These are phyloP conservation scores for Patella caerulea DNA, from an alignment of 2,888 invertebrate genomes.

Conservation along the genomic window DNA sequence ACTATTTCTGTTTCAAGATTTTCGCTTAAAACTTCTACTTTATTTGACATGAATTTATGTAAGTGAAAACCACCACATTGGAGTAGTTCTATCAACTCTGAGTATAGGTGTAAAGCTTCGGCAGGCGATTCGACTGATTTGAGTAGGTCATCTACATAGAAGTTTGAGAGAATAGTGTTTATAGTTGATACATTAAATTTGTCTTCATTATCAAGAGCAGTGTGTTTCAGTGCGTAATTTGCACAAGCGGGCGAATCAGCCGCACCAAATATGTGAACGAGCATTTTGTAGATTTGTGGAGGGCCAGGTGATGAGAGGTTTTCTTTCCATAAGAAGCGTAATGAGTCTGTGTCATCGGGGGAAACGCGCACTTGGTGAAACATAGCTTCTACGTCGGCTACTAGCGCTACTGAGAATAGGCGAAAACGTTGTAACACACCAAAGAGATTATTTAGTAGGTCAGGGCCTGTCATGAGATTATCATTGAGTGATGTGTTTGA, in stretches of 20 bases:
- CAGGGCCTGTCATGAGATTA: not conserved
- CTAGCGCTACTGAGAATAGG: conserved; percentile 16
- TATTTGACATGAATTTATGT: conserved; percentile 9
- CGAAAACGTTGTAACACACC: conserved; percentile 22
- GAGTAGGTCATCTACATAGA: conserved; percentile 21
- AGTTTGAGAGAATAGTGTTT: conserved; percentile 4
- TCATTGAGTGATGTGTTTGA: conserved; percentile 12
- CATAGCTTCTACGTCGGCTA: conserved; percentile 24
- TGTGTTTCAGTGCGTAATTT: conserved; percentile 14
- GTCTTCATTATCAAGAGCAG: conserved; percentile 4
- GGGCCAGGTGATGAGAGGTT: not conserved
- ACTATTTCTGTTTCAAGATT: conserved; percentile 19
- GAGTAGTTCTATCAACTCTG: conserved; percentile 1
- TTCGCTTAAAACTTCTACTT: not conserved
- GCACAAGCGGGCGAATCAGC: conserved; percentile 11
- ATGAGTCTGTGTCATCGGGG: not conserved
- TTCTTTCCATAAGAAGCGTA: conserved; percentile 16
- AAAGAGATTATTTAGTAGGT: conserved; percentile 14
- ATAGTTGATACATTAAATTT: not conserved
- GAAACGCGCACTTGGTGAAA: conserved; percentile 18
- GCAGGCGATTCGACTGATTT: conserved; percentile 3
- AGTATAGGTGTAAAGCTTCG: not conserved
- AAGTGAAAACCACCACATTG: conserved; percentile 11
- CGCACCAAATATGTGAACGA: conserved; percentile 16
- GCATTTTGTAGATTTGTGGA: conserved; percentile 8